These are phyloP conservation scores for Hipparchia sbordonii DNA, from an alignment of 2,888 invertebrate species.

Conservation along the genomic window DNA sequence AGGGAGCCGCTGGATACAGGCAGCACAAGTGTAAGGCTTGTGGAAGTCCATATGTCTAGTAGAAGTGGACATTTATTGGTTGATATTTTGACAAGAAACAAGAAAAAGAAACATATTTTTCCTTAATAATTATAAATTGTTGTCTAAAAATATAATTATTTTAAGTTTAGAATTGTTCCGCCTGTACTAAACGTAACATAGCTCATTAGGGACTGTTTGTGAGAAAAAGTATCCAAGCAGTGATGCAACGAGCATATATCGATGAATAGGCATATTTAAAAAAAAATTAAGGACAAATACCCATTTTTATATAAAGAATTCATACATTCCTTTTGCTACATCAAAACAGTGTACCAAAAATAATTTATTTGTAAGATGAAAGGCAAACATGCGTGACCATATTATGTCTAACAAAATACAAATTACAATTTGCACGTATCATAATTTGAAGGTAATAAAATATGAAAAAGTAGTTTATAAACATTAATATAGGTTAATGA, in stretches of 20 bases:
- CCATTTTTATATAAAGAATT: too few species aligned
- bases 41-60: too few species aligned
- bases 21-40: too few species aligned
- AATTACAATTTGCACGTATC: not conserved
- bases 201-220: conserved; percentile 79
- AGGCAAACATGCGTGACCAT: not conserved
- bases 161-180: conserved; percentile 39
- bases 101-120: not conserved
- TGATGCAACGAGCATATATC: conserved; percentile 43
- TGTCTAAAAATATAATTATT: conserved; percentile 1
- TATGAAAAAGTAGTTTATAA: not conserved
- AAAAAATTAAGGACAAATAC: not conserved
- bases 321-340: too few species aligned
- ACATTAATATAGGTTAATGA: not conserved
- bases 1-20: too few species aligned
- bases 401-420: not conserved
- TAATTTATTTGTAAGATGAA: not conserved
- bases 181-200: conserved; percentile 73
- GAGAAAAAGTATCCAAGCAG: conserved; percentile 66
- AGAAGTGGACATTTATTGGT: too few species aligned
- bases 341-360: not conserved
- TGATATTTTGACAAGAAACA: too few species aligned
- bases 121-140: not conserved
- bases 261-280: not conserved
- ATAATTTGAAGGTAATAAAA: not conserved